Base-by-base conservation (phyloP, 2,888 invertebrate genomes). In the Aricia artaxerxes region DNA sequence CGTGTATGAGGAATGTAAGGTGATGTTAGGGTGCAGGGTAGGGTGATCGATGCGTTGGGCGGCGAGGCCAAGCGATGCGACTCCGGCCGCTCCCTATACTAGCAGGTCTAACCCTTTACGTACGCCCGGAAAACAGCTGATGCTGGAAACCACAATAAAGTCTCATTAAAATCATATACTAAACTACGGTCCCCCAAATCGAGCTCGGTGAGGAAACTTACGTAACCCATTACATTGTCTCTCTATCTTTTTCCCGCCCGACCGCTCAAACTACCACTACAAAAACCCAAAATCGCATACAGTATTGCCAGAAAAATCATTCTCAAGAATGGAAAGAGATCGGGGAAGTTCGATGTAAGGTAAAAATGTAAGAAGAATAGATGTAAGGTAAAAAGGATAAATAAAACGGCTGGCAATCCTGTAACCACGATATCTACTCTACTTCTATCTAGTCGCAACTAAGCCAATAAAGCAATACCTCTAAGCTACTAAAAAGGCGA, bases 81-180 rank as follows among this genome's bases (percentile, higher is more conserved):
- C 81, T 78, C 80, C 81, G 69, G 78, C 85, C 88, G 85, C 86
- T 85, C 86, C 85, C 87, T 84, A 85, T 86, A 87, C 69, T 69
- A 87, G 88, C 88, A 88, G 87, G 86, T 72, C 64, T 78, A 80
- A 82, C 80, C 77, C 79, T 91, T 95, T 96, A 95, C 88, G 95
- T 94, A 94, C 95, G 95, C 92, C 95, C 95, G 93, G 95, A 95
- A 95, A 96, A 95, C 94, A 96, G 95, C 95, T 96, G 95, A 91
- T 95, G 95, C 96, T 96, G 96, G 89, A 96, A 96, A 95, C 89
- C 91, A 92, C 88, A 90, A 91, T 84, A 89, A 89, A 89, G 86
- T 84, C 86, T 88, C 85, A 89, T 90, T 91, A 91, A 89, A 87
- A 88, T 82, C 80, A 83, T 84, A 85, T 86, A 85, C 84, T 84